Evolutionary conservation across 2,888 invertebrate species (phyloP), one percentile per base, ranked within the genome.

Genomic region (Apotomis betuletana): DNA sequence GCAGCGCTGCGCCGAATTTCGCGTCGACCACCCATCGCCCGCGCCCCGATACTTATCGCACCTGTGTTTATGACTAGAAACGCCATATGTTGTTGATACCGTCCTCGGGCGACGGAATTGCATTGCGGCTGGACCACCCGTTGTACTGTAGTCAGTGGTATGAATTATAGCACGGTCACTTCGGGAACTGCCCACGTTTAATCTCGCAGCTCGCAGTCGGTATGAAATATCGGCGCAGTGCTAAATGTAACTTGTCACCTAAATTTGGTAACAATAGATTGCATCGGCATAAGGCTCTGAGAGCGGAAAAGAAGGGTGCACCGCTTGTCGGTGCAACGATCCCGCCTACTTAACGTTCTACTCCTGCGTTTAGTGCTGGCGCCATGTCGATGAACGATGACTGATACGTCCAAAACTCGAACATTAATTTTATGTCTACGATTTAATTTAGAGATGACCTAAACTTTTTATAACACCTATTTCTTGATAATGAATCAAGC

Each of bases 21-120:
- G 91, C 91, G 89, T 82, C 91, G 92, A 91, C 92, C 92, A 92
- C 91, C 92, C 92, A 91, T 85, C 84, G 86, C 83, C 83, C 82
- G 78, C 79, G 77, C 85, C 82, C 81, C 83, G 90, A 92, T 91
- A 90, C 87, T 90, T 90, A 91, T 91, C 91, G 86, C 89, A 85
- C 86, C 87, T 83, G 85, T 89, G 88, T 91, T 92, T 90, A 90
- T 87, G 88, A 88, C 88, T 91, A 90, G 90, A 88, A 88, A 88
- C 87, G 83, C 85, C 84, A 85, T 85, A 65, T 55, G 57, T 55
- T 85, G 82, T 81, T 79, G 84, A 85, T 83, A 81, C 80, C 80
- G 77, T 79, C 80, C 82, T 74, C 81, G 74, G 84, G 82, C 83
- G 77, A 83, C 82, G 81, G 80, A 82, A 83, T 85, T 82, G 84